These are phyloP conservation scores for Calameuta idolon DNA, from an alignment of 2,888 invertebrate species.

Conservation along the genomic window DNA sequence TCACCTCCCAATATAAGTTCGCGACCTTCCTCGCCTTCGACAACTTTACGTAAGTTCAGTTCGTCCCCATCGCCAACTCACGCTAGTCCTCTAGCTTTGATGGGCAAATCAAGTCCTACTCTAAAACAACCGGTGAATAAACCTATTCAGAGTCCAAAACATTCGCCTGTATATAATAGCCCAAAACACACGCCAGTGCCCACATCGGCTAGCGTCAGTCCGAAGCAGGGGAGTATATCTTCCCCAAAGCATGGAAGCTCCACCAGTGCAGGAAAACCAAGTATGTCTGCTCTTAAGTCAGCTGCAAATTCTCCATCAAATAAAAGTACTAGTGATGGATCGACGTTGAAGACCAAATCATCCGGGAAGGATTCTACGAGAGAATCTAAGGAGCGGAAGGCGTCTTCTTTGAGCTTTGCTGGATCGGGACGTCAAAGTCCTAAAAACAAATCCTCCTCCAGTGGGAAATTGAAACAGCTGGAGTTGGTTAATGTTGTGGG, in stretches of 20 bases:
- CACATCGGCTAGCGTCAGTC: constrained; percentile 79
- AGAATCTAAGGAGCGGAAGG: constrained; percentile 66
- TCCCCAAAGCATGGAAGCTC: constrained; percentile 81
- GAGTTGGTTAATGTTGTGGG: constrained; percentile 71
- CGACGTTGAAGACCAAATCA: constrained; percentile 67
- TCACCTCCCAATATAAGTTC: constrained; percentile 70
- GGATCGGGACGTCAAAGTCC: constrained; percentile 75
- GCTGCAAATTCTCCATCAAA: constrained; percentile 80
- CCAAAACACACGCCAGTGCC: constrained; percentile 78
- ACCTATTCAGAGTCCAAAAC: constrained; percentile 76
- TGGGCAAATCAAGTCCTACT: constrained; percentile 71
- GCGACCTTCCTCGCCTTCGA: constrained; percentile 76
- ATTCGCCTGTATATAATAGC: constrained; percentile 79
- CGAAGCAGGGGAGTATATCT: constrained; percentile 79
- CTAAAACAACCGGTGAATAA: constrained; percentile 70
- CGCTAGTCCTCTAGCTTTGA: constrained; percentile 74
- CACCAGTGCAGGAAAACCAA: constrained; percentile 84
- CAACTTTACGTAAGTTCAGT: constrained; percentile 77
- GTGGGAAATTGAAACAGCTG: constrained; percentile 76
- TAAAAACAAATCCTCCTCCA: constrained; percentile 75
- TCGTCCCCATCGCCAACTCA: constrained; percentile 80
- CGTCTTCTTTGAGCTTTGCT: constrained; percentile 56
- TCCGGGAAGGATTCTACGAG: constrained; percentile 44
- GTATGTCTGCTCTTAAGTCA: constrained; percentile 88
- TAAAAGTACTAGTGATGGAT: constrained; percentile 72